phyloP scores from a whole-genome alignment of 2,113 vertebrate genomes.

The Hipposideros armiger region DNA sequence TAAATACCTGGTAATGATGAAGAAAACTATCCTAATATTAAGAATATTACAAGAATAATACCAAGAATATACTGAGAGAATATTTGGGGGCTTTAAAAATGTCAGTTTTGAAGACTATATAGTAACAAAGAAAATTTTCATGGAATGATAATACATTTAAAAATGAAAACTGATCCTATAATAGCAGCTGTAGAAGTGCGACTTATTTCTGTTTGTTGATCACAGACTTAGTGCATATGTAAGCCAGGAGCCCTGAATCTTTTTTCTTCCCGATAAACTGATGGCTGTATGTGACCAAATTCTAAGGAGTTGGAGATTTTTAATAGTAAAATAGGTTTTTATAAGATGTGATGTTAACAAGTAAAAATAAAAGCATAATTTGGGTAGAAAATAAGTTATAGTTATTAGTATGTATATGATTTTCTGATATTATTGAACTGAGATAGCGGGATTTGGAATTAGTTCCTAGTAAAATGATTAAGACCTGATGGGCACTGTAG shows the following conservation, averaged over 20 bases:
- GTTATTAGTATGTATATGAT: background rate
- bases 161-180: background rate
- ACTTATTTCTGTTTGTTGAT: background rate
- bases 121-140: background rate
- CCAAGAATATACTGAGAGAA: background rate
- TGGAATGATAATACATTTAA: background rate
- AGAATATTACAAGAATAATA: background rate
- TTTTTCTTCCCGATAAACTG: constrained; percentile 18
- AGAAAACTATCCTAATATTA: background rate
- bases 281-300: background rate
- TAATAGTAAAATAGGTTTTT: constrained; percentile 16
- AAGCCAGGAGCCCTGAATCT: background rate
- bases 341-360: background rate
- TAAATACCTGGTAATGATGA: constrained; percentile 17
- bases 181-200: background rate
- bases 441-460: background rate
- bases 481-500: background rate
- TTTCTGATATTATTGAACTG: background rate
- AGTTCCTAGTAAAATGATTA: background rate
- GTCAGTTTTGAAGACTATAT: background rate
- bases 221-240: background rate
- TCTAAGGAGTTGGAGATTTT: constrained; percentile 21
- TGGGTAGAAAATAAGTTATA: background rate
- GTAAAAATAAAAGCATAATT: background rate
- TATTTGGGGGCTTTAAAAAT: background rate